A percentile compares a stretch with the other conserved stretches of the same genome.
phyloP scores from a whole-genome alignment of 2,797 vertebrate species.

The Ceryle rudis region DNA sequence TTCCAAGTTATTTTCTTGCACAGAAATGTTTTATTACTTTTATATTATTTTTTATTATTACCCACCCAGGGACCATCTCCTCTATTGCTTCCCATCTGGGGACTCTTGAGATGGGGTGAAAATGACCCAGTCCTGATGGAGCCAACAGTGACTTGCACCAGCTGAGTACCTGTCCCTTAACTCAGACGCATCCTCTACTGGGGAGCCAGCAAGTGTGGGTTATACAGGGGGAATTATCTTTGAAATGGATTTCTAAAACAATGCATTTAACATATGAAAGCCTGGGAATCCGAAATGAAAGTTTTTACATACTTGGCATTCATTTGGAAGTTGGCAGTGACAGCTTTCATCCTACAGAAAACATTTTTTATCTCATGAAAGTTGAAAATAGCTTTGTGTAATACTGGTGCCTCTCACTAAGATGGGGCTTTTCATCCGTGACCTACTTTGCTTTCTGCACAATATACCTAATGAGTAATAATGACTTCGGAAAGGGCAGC shows the following conservation, averaged over 20 bases:
- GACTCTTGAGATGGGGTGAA: not conserved
- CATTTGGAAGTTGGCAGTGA: slow-evolving; percentile 71
- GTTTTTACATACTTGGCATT: slow-evolving; percentile 67
- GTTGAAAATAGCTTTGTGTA: slow-evolving; percentile 76
- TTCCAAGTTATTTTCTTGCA: not conserved
- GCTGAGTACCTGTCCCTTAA: not conserved
- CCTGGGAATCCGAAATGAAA: slow-evolving; percentile 54
- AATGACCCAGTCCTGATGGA: not conserved
- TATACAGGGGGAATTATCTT: not conserved
- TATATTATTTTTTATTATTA: not conserved
- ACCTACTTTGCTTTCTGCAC: slow-evolving; percentile 77
- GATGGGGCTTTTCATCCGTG: slow-evolving; percentile 73
- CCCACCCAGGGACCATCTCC: rapidly evolving
- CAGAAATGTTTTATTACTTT: not conserved
- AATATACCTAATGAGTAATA: slow-evolving; percentile 74
- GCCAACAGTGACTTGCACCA: not conserved
- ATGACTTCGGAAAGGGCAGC: slow-evolving; percentile 67
- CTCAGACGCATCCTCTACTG: not conserved
- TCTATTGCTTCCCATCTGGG: rapidly evolving
- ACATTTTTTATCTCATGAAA: slow-evolving; percentile 64
- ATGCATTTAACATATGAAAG: slow-evolving; percentile 74
- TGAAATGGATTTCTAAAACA: slow-evolving; percentile 62
- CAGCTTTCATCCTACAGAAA: slow-evolving; percentile 75
- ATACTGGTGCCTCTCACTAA: slow-evolving; percentile 58
- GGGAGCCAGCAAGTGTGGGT: not conserved